A percentile compares a stretch with the other conserved stretches of the same genome.
Evolutionary conservation across 2,113 vertebrate genomes (phyloP).

Genomic region (Accipiter cooperii): DNA sequence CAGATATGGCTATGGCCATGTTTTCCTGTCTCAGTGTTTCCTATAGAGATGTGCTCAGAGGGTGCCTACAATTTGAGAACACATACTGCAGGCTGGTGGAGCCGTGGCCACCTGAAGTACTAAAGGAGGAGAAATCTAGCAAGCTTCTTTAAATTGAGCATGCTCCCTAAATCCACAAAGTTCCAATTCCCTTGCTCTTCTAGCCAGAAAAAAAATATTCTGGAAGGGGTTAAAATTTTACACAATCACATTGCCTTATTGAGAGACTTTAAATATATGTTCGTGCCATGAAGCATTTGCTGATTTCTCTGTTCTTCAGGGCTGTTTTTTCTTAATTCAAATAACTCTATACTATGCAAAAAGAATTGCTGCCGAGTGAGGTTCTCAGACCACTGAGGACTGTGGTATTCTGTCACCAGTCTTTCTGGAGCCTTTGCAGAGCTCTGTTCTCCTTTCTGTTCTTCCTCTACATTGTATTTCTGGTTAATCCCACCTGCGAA

Average conservation of each 20-base stretch:
- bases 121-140: not conserved
- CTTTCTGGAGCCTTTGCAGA: not conserved
- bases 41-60: fast-evolving
- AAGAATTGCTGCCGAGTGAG: not conserved
- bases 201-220: not conserved
- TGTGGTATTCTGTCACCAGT: not conserved
- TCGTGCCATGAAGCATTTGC: not conserved
- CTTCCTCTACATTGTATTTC: not conserved
- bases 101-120: fast-evolving
- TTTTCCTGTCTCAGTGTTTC: not conserved
- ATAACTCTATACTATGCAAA: not conserved
- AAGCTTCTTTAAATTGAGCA: not conserved
- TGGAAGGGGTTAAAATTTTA: not conserved
- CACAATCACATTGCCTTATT: not conserved
- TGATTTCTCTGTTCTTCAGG: not conserved
- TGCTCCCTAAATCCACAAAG: not conserved
- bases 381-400: not conserved
- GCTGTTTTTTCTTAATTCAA: not conserved
- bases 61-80: not conserved
- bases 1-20: not conserved
- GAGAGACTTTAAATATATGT: not conserved
- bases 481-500: not conserved
- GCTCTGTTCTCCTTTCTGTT: not conserved
- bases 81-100: not conserved
- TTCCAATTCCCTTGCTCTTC: not conserved